These are phyloP conservation scores for Drosophila punjabiensis DNA, from an alignment of 1,140 invertebrate genomes.

Conservation along the genomic window DNA sequence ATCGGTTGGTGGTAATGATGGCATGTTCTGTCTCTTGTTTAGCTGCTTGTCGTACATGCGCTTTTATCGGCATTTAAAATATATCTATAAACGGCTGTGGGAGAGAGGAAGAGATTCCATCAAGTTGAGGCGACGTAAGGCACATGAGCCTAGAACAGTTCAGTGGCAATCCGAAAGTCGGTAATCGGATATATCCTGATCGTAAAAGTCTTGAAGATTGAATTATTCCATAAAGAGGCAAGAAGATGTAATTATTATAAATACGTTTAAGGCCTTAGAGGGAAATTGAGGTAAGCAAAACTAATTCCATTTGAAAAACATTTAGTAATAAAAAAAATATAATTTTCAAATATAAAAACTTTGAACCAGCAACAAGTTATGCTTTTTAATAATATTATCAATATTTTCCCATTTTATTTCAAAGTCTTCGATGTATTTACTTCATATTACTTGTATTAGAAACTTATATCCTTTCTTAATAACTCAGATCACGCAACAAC, in stretches of 20 bases:
- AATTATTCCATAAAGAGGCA: conserved; percentile 23
- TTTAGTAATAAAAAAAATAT: neutral
- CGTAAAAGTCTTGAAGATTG: conserved; percentile 27
- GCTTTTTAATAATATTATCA: neutral
- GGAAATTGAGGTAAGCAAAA: neutral
- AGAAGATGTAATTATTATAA: conserved; percentile 32
- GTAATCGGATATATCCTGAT: conserved; percentile 44
- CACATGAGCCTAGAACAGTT: conserved; percentile 31
- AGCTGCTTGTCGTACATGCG: conserved; percentile 80
- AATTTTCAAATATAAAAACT: neutral
- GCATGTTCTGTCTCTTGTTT: conserved; percentile 80
- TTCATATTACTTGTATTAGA: neutral
- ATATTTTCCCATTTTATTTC: neutral
- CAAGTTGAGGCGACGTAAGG: conserved; percentile 44
- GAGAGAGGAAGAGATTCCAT: conserved; percentile 32
- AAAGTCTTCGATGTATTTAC: too few relatives aligned
- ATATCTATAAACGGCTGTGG: conserved; percentile 47
- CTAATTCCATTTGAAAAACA: neutral
- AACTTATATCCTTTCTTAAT: too few relatives aligned
- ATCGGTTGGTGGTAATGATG: conserved; percentile 74
- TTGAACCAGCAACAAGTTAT: neutral
- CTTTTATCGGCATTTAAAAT: conserved; percentile 79
- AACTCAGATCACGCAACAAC: too few relatives aligned
- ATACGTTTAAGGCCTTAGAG: neutral
- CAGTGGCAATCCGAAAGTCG: conserved; percentile 31